A percentile compares a stretch with the other conserved stretches of the same genome.
Evolutionary conservation across 2,797 vertebrate species (phyloP).

Genomic region (Craterocephalus amniculus): DNA sequence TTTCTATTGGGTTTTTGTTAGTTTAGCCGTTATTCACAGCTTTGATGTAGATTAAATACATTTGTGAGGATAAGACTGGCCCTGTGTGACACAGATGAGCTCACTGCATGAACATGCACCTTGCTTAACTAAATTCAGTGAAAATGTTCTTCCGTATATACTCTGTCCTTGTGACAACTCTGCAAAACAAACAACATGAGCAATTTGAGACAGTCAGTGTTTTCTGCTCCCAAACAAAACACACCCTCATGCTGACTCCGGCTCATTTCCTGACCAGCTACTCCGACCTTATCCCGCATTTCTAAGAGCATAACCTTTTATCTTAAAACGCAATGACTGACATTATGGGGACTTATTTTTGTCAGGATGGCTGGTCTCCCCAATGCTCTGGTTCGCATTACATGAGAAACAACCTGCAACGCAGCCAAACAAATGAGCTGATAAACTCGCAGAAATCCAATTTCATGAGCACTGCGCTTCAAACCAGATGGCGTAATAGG

Average conservation of each 20-base stretch:
- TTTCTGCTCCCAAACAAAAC: slow-evolving; percentile 20
- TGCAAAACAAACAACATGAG: slow-evolving; percentile 47
- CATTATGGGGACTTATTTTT: not conserved
- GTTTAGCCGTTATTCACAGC: not conserved
- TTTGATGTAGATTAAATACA: not conserved
- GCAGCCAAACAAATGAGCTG: slow-evolving; percentile 23
- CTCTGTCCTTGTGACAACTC: slow-evolving; percentile 29
- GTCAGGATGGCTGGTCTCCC: not conserved
- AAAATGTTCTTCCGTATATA: slow-evolving; percentile 10
- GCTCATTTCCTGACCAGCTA: not conserved
- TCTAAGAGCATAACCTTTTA: not conserved
- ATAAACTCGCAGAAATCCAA: slow-evolving; percentile 43
- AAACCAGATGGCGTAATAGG: slow-evolving; percentile 7
- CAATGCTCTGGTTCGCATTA: not conserved
- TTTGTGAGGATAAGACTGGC: slow-evolving; percentile 5
- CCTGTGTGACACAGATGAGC: not conserved
- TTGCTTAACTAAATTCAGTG: slow-evolving; percentile 9
- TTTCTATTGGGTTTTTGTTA: not conserved
- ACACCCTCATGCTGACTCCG: slow-evolving; percentile 4
- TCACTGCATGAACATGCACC: not conserved
- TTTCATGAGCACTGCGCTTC: slow-evolving; percentile 21
- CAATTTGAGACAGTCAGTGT: slow-evolving; percentile 19
- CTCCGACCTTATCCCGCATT: not conserved
- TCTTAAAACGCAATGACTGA: not conserved
- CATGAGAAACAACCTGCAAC: not conserved